Evolutionary conservation across 2,113 vertebrate species (phyloP), one percentile per base, ranked within the genome.

Genomic region (Hippocampus barbouri): DNA sequence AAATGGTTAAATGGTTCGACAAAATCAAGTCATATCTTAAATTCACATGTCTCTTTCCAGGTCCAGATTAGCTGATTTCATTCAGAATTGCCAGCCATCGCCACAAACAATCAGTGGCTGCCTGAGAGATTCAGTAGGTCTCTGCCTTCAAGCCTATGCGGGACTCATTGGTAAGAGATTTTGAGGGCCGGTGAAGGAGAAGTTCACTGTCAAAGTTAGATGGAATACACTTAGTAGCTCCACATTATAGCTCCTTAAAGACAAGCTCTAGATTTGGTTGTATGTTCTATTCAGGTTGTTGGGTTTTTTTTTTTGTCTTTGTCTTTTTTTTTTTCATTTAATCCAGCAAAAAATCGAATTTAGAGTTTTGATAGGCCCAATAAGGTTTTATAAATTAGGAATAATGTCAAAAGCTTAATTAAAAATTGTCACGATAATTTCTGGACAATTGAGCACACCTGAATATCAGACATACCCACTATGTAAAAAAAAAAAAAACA

Each of bases 21-120:
- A 38, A 54, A 63, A 64, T 40, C 68, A 41, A 40, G 27, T 77
- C 34, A 34, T 34, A 34, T 83, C 71, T 87, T 76, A 80, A 76
- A 60, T 70, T 60, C 47, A 30, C 40, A 66, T 71, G 69, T 74
- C 80, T 49, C 62, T 1, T 75, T 66, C 11, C 90, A 99, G 96
- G 91, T 96, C 96, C 0, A 94, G 97, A 75, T 91, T 96, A 8
- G 94, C 94, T 0, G 94, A 96, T 68, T 99, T 98, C 89, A 94
- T 96, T 77, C 92, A 92, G 5, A 94, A 95, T 68, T 99, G 97
- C 87, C 90, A 95, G 75, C 91, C 94, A 0, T 94, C 90, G 1
- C 41, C 70, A 0, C 71, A 87, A 82, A 86, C 86, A 0, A 76
- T 80, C 0, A 94, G 91, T 0, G 90, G 94, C 76, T 98, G 97